These are phyloP conservation scores for Epinephelus fuscoguttatus DNA, from an alignment of 2,113 vertebrate species.

Conservation along the genomic window DNA sequence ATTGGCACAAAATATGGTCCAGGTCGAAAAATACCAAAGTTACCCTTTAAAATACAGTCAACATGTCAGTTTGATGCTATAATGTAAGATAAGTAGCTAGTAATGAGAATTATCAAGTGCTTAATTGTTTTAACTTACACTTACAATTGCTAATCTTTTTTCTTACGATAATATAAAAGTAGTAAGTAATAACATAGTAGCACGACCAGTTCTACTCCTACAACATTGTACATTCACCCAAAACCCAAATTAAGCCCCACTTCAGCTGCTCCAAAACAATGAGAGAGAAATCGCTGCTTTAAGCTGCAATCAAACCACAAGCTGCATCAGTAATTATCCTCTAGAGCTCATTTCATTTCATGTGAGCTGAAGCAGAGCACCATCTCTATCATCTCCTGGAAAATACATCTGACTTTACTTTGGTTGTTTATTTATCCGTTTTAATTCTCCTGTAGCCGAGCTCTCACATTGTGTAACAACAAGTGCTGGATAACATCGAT, in stretches of 20 bases:
- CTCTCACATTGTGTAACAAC: background rate
- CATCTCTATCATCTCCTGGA: background rate
- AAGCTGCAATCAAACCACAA: conserved; percentile 52
- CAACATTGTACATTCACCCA: background rate
- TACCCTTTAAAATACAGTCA: no score
- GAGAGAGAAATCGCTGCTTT: background rate
- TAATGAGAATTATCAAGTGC: background rate
- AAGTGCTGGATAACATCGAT: background rate
- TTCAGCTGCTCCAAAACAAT: conserved; percentile 30
- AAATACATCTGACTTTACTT: conserved; percentile 1
- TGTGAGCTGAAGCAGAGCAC: conserved; percentile 8
- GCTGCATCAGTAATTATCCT: conserved; percentile 51
- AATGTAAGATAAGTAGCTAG: background rate
- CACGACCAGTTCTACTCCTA: background rate
- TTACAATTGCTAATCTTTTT: background rate
- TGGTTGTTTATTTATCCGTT: background rate
- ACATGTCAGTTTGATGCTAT: background rate
- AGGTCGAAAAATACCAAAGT: no score
- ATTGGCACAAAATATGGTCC: no score
- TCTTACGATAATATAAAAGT: background rate
- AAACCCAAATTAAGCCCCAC: conserved; percentile 28
- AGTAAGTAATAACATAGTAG: conserved; percentile 15
- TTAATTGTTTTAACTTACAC: no score
- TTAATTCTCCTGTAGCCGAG: background rate
- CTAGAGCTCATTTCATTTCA: conserved; percentile 28